These are phyloP conservation scores for Sebastes itinus DNA, from an alignment of 2,797 vertebrate species.

Conservation along the genomic window DNA sequence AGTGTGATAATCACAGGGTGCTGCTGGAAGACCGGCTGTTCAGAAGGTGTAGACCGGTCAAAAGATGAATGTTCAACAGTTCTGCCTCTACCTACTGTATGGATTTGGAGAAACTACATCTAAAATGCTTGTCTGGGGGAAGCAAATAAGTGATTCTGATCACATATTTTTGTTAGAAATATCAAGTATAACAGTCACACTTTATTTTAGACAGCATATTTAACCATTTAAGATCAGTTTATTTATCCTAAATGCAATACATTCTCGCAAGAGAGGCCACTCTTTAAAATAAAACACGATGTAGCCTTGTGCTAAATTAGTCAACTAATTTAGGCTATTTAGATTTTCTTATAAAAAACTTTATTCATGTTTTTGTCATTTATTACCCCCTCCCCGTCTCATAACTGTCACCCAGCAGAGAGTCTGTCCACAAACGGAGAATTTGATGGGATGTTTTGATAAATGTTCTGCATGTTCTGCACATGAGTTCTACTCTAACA, in stretches of 20 bases:
- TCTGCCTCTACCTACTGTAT: constrained; percentile 1
- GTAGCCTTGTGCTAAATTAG: constrained; percentile 28
- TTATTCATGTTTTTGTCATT: constrained; percentile 10
- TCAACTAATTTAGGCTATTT: constrained; percentile 34
- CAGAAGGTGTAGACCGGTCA: constrained; percentile 30
- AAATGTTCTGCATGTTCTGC: constrained; percentile 41
- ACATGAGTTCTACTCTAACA: constrained; percentile 50
- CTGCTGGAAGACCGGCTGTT: constrained; percentile 6
- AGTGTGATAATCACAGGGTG: constrained; percentile 45
- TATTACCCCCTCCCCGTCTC: background rate
- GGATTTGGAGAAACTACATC: constrained; percentile 14
- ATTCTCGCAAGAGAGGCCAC: constrained; percentile 23
- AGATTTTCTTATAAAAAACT: constrained; percentile 25
- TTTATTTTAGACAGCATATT: constrained; percentile 59
- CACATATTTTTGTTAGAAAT: constrained; percentile 47
- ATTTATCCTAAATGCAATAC: constrained; percentile 41
- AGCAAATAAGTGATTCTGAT: constrained; percentile 39
- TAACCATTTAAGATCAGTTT: constrained; percentile 49
- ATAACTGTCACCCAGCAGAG: constrained; percentile 12
- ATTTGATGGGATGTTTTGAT: constrained; percentile 32
- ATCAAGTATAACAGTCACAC: constrained; percentile 58
- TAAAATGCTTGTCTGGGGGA: background rate
- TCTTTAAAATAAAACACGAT: constrained; percentile 32
- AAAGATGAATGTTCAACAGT: constrained; percentile 32
- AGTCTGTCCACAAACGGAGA: constrained; percentile 18